Evolutionary conservation across 1,140 invertebrate genomes (phyloP), one percentile per base, ranked within the genome.

Genomic region (Choristoneura fumiferana): DNA sequence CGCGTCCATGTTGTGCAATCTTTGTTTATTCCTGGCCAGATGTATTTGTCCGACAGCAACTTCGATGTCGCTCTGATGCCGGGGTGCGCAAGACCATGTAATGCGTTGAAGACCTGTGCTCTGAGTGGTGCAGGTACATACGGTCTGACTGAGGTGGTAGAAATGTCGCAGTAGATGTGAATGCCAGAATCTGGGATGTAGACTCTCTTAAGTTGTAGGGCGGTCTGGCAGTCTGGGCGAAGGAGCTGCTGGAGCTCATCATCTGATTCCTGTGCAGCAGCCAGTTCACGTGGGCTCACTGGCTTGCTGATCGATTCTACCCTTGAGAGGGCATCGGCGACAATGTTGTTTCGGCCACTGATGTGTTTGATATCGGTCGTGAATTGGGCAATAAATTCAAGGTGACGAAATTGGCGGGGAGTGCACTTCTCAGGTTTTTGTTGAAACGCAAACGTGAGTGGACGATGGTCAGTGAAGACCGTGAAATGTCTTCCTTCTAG

Each of bases 361-460:
- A 90, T 63, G 55, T 29, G 6, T 2, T 6, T 2, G 22, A 29
- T 29, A 29, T 29, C 22, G 2, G 22, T 29, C 6, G 2, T 86
- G 68, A 79, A 87, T 64, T 89, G 80, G 0, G 65, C 58, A 12
- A 37, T 37, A 12, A 37, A 37, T 1, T 2, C 3, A 1, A 37
- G n/a, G 1, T 37, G 35, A 12, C 9, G 3, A 9, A 37, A 8
- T 12, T 37, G 35, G 1, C 3, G n/a, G 3, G 39, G 39, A 4
- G 39, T 13, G 8, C 9, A 15, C 10, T 43, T 43, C 9, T 43
- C 39, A 0, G 14, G 39, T 0, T 15, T 13, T 18, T 43, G 39
- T 0, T 6, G 0, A 2, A 43, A 43, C 8, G 14, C 39, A 10
- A 17, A 43, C 0, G 17, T 1, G 14, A 43, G 8, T 4, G 39